Percentiles rank a stretch among this genome's conserved stretches.
These are phyloP conservation scores for Tringa solitaria DNA, from an alignment of 2,113 vertebrate species.

Conservation along the genomic window DNA sequence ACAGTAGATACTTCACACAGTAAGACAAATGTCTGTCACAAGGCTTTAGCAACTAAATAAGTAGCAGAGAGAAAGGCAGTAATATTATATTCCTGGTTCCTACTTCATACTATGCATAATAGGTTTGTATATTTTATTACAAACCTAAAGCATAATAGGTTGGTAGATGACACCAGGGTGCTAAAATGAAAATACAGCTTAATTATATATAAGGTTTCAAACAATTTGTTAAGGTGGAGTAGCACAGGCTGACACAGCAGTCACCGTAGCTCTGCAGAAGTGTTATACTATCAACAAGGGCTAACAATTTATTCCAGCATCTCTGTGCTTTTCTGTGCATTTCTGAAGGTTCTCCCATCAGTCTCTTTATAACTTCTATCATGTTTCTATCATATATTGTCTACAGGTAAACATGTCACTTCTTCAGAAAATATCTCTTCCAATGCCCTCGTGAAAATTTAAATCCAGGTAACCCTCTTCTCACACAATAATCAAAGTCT, in stretches of 20 bases:
- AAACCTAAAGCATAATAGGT: slow-evolving; percentile 12
- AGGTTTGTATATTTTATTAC: slow-evolving; percentile 23
- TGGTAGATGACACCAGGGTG: neutral
- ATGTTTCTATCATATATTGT: neutral
- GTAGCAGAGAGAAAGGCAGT: neutral
- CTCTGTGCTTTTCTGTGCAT: neutral
- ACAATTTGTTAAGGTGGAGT: slow-evolving; percentile 17
- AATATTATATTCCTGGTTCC: neutral
- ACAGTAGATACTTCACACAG: neutral
- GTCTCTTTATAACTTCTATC: neutral
- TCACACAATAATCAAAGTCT: neutral
- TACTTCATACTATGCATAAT: neutral
- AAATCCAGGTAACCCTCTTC: neutral
- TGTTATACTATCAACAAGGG: neutral
- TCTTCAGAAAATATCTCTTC: neutral
- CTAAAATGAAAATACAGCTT: slow-evolving; percentile 52
- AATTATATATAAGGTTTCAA: slow-evolving; percentile 30
- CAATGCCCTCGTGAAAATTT: neutral
- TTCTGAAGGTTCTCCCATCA: neutral
- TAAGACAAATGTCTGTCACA: slow-evolving; percentile 27
- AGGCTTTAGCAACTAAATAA: slow-evolving; percentile 7
- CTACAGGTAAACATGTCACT: neutral
- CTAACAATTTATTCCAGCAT: neutral
- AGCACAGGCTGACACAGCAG: neutral
- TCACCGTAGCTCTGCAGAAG: neutral